phyloP scores from a whole-genome alignment of 2,888 invertebrate species.

The Phyto melanocephala region DNA sequence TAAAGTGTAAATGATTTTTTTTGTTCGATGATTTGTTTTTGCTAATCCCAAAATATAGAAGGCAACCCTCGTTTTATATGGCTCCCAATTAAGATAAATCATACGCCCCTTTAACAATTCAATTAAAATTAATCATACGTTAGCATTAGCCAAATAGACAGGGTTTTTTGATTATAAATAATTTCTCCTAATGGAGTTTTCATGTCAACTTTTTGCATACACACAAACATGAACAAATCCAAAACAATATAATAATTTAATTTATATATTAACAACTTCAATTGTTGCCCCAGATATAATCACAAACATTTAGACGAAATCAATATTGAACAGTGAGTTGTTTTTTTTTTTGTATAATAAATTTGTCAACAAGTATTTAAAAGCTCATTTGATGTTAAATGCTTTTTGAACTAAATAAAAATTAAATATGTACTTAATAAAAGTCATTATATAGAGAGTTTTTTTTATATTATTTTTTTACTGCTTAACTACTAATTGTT shows the following conservation, averaged over 20 bases:
- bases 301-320: too few species aligned
- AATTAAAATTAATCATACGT: slow-evolving; percentile 4
- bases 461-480: too few species aligned
- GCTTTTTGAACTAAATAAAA: background rate
- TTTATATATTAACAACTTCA: background rate
- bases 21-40: too few species aligned
- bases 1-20: too few species aligned
- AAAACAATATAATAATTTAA: background rate
- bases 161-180: background rate
- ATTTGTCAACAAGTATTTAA: background rate
- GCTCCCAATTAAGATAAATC: background rate
- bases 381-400: background rate
- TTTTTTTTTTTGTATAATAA: background rate
- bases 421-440: too few species aligned
- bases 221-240: background rate
- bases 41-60: too few species aligned
- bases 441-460: too few species aligned
- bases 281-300: too few species aligned
- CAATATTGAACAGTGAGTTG: too few species aligned
- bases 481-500: background rate
- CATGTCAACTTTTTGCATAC: background rate
- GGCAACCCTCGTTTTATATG: too few species aligned
- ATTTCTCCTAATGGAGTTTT: background rate
- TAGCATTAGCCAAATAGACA: background rate
- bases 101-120: background rate